Base-by-base conservation (phyloP, 2,888 invertebrate species). In the Allophyes oxyacanthae region DNA sequence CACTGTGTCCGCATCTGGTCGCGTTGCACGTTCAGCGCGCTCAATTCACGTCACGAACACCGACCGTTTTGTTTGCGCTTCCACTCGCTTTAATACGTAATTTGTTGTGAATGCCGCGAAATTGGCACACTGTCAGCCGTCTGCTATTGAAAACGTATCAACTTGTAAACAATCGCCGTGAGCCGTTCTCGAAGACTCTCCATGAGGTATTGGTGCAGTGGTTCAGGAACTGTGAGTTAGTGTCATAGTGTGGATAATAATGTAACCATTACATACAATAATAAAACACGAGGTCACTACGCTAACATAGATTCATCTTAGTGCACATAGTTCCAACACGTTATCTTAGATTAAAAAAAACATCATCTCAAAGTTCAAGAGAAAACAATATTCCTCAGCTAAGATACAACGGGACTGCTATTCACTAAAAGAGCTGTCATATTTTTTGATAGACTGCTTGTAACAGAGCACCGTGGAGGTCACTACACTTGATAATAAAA, bases 41-140 rank as follows among this genome's bases (percentile, higher is more conserved):
- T 82, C 86, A 83, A 93, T 93, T 93, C 93, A 90, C 86, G 93
- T 93, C 93, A 93, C 91, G 92, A 89, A 86, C 93, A 92, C 83
- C 79, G 83, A 81, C 69, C 88, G 91, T 91, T 92, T 91, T 92
- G 92, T 92, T 92, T 92, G 88, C 87, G 88, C 83, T 90, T 90
- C 91, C 89, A 89, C 91, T 89, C 90, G 92, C 90, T 92, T 92
- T 92, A 91, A 92, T 90, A 87, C 90, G 85, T 92, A 92, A 92
- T 92, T 92, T 92, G 92, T 92, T 89, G 88, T 91, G 91, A 92
- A 93, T 92, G 84, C 90, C 88, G 82, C 89, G 85, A 89, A 92
- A 92, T 93, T 92, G 91, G 89, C 89, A 87, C 85, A 87, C 86
- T 89, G 91, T 88, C 91, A 89, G 83, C 82, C 80, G 75, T 82